phyloP scores from a whole-genome alignment of 2,888 invertebrate genomes.

The Drosophila falleni region DNA sequence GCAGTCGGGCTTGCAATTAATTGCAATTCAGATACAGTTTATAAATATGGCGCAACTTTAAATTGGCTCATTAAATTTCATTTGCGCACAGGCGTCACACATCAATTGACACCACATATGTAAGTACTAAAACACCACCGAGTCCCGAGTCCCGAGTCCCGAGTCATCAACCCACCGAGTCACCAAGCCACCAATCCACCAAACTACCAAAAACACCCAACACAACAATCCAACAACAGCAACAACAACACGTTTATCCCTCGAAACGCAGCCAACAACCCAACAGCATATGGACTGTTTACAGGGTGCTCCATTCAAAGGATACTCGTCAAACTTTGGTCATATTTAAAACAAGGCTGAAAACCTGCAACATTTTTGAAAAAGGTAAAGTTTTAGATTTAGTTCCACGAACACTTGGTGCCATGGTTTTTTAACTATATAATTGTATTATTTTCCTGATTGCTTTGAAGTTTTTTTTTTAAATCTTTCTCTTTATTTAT shows the following conservation, averaged over 20 bases:
- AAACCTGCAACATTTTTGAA: background rate
- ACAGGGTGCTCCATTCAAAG: slow-evolving; percentile 25
- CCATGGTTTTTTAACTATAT: too few species aligned
- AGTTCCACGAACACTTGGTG: too few species aligned
- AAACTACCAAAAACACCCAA: background rate
- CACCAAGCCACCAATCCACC: slow-evolving; percentile 1
- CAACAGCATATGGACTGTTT: slow-evolving; percentile 20
- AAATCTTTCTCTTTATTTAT: too few species aligned
- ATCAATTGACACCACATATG: slow-evolving; percentile 71
- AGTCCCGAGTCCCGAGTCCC: too few species aligned
- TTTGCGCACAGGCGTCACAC: slow-evolving; percentile 71
- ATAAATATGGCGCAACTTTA: slow-evolving; percentile 74
- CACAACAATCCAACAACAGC: slow-evolving; percentile 10
- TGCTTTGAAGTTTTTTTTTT: background rate
- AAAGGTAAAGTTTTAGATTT: background rate
- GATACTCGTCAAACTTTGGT: background rate
- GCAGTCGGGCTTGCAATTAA: slow-evolving; percentile 55
- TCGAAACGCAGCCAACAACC: slow-evolving; percentile 1
- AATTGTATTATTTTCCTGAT: background rate
- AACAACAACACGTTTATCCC: background rate
- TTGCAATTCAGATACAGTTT: slow-evolving; percentile 73
- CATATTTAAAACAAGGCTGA: background rate
- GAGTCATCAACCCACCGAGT: slow-evolving; percentile 22
- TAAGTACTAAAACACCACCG: slow-evolving; percentile 31
- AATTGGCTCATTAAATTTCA: slow-evolving; percentile 79